phyloP scores from a whole-genome alignment of 2,888 invertebrate genomes.

The Oligia latruncula region DNA sequence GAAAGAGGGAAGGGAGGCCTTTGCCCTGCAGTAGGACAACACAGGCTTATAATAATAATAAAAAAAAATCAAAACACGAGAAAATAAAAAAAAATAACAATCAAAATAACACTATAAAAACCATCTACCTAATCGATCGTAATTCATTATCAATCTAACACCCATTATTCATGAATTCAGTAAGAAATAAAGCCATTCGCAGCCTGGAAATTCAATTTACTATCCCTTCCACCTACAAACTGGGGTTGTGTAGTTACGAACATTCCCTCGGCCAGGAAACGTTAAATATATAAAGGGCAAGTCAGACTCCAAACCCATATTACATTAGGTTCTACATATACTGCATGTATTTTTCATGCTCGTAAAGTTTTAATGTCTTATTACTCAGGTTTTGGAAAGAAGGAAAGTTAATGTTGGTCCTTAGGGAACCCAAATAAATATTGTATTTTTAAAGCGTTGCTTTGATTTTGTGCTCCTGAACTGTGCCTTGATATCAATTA shows the following conservation, averaged over 20 bases:
- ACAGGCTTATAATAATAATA: no score
- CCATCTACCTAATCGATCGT: background rate
- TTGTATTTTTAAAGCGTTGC: background rate
- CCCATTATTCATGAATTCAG: conserved; percentile 1
- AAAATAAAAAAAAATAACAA: background rate
- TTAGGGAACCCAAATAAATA: background rate
- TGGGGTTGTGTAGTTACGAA: conserved; percentile 20
- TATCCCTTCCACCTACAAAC: conserved; percentile 30
- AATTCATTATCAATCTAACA: background rate
- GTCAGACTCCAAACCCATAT: conserved; percentile 20
- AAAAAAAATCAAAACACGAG: background rate
- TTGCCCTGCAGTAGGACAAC: no score
- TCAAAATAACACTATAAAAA: background rate
- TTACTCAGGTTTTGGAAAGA: conserved; percentile 7
- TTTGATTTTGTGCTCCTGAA: no score
- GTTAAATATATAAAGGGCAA: conserved; percentile 54
- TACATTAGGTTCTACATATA: conserved; percentile 11
- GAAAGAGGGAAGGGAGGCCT: no score
- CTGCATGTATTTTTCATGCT: conserved; percentile 46
- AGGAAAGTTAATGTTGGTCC: background rate
- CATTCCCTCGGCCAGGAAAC: conserved; percentile 27
- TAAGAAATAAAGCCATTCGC: background rate
- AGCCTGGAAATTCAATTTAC: conserved; percentile 28
- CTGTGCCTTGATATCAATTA: background rate
- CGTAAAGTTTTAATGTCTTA: conserved; percentile 48